Evolutionary conservation across 2,797 vertebrate species (phyloP), one percentile per base, ranked within the genome.

Genomic region (Octomys mimax): DNA sequence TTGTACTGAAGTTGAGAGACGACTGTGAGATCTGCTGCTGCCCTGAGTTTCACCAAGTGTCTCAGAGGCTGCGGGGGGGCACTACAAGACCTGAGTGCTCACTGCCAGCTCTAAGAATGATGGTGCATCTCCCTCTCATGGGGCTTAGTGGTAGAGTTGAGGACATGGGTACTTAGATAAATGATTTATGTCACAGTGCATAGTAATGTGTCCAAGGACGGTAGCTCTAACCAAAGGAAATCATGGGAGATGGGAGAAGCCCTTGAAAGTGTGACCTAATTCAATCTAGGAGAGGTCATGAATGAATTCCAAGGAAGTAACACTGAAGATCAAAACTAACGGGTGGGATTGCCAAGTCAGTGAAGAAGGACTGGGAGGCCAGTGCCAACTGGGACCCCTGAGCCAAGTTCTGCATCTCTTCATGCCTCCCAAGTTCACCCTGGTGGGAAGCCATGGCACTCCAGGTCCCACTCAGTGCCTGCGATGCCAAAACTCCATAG

Each of bases 361-460:
- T 85, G 33, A 86, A 89, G 66, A 81, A 31, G 26, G n/a, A 26
- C 11, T 6, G 16, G 36, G 22, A 33, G 2, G 36, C 4, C 18
- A 33, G 46, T 2, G 10, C 52, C 49, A 13, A 64, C 42, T 46
- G 19, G 19, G 19, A 22, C 36, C 21, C 13, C 19, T 5, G 16
- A 52, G 5, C 2, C 18, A 1, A 8, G 8, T 54, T 28, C 46
- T 28, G 22, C 0, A 0, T 26, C 9, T 73, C 0, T 31, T 19
- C 54, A 5, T 1, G n/a, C 36, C 16, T 46, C 28, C 19, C 21
- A 3, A 14, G 59, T 33, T 61, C 12, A 22, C 26, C 46, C n/a
- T 24, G 46, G 24, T 9, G 19, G 19, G 26, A 66, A 36, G 54
- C 16, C 24, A 54, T 57, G 5, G 59, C 10, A 6, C 1, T 6